phyloP scores from a whole-genome alignment of 2,797 vertebrate genomes.

The Silurus lanzhouensis region DNA sequence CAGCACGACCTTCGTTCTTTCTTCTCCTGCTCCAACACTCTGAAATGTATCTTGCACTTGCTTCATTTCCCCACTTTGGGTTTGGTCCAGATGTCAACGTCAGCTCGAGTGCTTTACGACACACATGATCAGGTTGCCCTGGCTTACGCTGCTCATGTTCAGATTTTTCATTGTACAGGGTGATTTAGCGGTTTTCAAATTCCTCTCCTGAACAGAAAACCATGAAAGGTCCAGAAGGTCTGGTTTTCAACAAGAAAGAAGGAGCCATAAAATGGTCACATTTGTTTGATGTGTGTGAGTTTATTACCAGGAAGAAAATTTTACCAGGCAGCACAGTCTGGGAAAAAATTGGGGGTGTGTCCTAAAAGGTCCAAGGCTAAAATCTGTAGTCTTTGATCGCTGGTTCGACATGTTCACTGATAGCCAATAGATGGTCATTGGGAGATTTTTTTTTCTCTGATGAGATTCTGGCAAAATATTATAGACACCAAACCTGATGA shows the following conservation, averaged over 20 bases:
- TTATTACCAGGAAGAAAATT: background rate
- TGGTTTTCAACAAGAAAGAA: background rate
- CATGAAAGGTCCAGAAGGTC: slow-evolving; percentile 46
- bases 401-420: too few relatives aligned
- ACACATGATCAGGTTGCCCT: slow-evolving; percentile 60
- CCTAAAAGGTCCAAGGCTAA: too few relatives aligned
- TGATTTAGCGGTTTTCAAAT: slow-evolving; percentile 60
- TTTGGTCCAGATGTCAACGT: slow-evolving; percentile 43
- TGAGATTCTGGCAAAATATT: too few relatives aligned
- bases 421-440: too few relatives aligned
- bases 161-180: slow-evolving; percentile 42
- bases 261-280: background rate
- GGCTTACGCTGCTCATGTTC: slow-evolving; percentile 53
- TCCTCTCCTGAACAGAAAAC: slow-evolving; percentile 39
- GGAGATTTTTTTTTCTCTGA: too few relatives aligned
- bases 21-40: slow-evolving; percentile 47
- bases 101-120: slow-evolving; percentile 53
- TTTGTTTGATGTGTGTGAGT: background rate
- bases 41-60: slow-evolving; percentile 36
- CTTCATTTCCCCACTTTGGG: slow-evolving; percentile 56
- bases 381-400: too few relatives aligned
- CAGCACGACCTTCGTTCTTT: background rate
- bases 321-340: background rate
- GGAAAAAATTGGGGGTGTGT: background rate
- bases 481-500: too few relatives aligned